Base-by-base conservation (phyloP, 2,797 vertebrate species). In the Forpus xanthops region DNA sequence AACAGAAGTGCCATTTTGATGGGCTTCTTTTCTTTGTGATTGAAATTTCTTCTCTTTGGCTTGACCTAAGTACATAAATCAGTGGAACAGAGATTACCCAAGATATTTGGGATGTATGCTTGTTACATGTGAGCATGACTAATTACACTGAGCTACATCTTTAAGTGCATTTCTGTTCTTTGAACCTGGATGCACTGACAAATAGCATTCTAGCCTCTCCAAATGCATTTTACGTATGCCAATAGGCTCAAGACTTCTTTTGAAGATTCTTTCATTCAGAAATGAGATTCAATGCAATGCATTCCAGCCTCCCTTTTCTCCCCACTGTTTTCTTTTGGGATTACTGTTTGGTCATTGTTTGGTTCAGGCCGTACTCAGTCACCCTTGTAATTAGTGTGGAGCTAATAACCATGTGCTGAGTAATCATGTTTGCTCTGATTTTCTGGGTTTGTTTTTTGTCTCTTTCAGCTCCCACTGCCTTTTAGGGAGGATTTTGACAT, bases 301-400 rank as follows among this genome's bases (percentile, higher is more conserved):
- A 86, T 91, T 96, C 89, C 87, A 87, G 92, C 64, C 87, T 82
- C 50, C 68, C 87, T 92, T 96, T 95, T 93, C 84, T 96, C 52
- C 81, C 75, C 39, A 8, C 71, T 76, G 55, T 95, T 96, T 96
- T 93, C 92, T 85, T 93, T 92, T 85, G 87, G 89, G 93, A 95
- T 96, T 95, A 90, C 75, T 84, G 27, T 72, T 90, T 86, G 70
- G 53, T 42, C 71, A 82, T 93, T 96, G 85, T 96, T 91, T 20
- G 8, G 47, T 64, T 80, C 72, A 80, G 90, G 25, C 90, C 47
- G 30, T 74, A 80, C 44, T 93, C 85, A 94, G 94, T 88, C 93
- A 83, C 83, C 89, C 77, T 66, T 81, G 76, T 92, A 92, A 93
- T 94, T 90, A 96, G 76, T 62, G 87, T 91, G 81, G 76, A 81